phyloP scores from a whole-genome alignment of 2,797 vertebrate species.

The Channa striata region DNA sequence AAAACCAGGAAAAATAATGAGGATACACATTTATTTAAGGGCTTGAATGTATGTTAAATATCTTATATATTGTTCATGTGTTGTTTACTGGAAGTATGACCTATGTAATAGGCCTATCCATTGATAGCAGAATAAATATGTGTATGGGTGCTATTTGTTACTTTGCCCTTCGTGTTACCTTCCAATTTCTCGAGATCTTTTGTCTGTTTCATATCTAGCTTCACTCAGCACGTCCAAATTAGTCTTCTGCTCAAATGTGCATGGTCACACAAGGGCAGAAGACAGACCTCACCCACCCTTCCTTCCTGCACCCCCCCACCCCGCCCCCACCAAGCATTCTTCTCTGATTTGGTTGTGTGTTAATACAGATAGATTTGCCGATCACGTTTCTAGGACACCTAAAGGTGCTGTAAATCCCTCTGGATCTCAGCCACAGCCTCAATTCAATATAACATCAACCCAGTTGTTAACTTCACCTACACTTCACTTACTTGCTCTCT shows the following conservation, averaged over 20 bases:
- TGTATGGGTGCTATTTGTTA: neutral
- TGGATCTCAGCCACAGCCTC: constrained; percentile 6
- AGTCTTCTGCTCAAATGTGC: constrained; percentile 26
- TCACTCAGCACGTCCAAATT: constrained; percentile 59
- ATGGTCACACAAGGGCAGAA: constrained; percentile 44
- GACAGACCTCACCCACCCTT: constrained; percentile 19
- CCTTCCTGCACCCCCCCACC: constrained; percentile 1
- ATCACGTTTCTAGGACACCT: constrained; percentile 42
- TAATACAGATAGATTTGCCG: constrained; percentile 15
- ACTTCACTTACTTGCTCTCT: constrained; percentile 14
- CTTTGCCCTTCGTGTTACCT: constrained; percentile 33
- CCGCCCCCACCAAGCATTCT: neutral
- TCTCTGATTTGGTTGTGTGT: constrained; percentile 2
- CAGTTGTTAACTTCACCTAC: constrained; percentile 28
- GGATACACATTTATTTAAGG: neutral
- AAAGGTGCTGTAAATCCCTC: constrained; percentile 47
- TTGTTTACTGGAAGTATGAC: neutral
- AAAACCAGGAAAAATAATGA: neutral
- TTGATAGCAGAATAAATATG: neutral
- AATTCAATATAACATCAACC: constrained; percentile 32
- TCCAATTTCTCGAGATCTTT: neutral
- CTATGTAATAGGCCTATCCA: neutral
- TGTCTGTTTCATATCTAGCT: constrained; percentile 28
- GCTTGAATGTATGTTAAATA: neutral
- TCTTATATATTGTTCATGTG: neutral